Percentiles rank a stretch among this genome's conserved stretches.
These are phyloP conservation scores for Calonectris borealis DNA, from an alignment of 2,113 vertebrate genomes.

Conservation along the genomic window DNA sequence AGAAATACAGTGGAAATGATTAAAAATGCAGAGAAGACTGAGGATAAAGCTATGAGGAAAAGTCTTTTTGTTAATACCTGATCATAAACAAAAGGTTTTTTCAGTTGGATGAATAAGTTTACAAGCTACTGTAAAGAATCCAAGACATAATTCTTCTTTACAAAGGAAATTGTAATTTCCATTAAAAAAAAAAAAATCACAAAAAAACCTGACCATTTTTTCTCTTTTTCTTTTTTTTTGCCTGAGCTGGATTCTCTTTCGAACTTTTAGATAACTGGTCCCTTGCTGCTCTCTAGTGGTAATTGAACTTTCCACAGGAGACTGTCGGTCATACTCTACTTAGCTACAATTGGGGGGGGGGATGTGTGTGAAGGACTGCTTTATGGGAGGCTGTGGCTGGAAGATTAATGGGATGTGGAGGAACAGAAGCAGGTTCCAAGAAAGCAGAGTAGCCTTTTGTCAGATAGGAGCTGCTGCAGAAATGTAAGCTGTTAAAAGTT, in stretches of 20 bases:
- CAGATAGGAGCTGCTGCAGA: neutral
- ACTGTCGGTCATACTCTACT: accelerated
- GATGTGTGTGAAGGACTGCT: neutral
- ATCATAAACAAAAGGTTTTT: neutral
- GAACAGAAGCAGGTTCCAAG: neutral
- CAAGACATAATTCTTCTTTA: neutral
- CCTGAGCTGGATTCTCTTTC: neutral
- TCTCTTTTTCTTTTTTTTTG: neutral
- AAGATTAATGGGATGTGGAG: neutral
- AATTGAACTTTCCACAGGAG: neutral
- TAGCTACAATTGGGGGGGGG: neutral
- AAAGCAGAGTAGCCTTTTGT: neutral
- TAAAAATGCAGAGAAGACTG: neutral
- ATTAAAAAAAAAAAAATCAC: neutral
- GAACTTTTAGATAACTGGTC: neutral
- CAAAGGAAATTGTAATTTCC: neutral
- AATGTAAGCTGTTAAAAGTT: neutral
- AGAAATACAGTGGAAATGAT: neutral
- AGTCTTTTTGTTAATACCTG: neutral
- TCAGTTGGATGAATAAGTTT: neutral
- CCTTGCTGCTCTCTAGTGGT: conserved; percentile 60
- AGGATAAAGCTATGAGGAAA: neutral
- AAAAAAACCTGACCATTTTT: neutral
- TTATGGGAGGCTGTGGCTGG: neutral
- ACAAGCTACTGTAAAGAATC: neutral